Evolutionary conservation across 2,888 invertebrate species (phyloP).

Genomic region (Cybosia mesomella): DNA sequence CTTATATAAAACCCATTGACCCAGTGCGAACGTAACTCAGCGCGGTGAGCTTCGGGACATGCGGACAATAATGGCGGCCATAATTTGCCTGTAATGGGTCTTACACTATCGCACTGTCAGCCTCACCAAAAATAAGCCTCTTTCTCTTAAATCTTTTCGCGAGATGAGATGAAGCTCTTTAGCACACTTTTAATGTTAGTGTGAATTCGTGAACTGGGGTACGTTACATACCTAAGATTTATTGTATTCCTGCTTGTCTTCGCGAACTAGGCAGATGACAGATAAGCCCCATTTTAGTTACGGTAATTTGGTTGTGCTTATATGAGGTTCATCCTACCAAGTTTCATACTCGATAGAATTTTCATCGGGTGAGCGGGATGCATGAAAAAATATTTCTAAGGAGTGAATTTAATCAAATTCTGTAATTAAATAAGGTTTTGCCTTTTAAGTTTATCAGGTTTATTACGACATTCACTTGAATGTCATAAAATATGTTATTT

Average conservation of each 20-base stretch:
- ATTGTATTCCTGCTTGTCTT: slow-evolving; percentile 37
- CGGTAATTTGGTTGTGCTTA: neutral
- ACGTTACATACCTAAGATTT: slow-evolving; percentile 36
- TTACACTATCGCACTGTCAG: slow-evolving; percentile 85
- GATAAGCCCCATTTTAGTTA: neutral
- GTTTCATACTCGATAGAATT: no score
- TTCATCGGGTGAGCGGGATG: no score
- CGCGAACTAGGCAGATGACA: slow-evolving; percentile 6
- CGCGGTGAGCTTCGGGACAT: slow-evolving; percentile 76
- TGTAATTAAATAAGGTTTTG: no score
- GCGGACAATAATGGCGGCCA: slow-evolving; percentile 82
- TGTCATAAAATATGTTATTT: no score
- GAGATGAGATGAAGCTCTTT: slow-evolving; percentile 64
- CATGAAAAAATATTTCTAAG: no score
- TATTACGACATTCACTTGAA: no score
- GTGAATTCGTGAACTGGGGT: slow-evolving; percentile 39
- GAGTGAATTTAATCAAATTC: no score
- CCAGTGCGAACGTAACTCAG: slow-evolving; percentile 79
- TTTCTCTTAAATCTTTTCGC: slow-evolving; percentile 70
- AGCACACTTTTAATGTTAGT: slow-evolving; percentile 57
- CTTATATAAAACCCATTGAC: slow-evolving; percentile 82
- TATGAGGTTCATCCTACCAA: neutral
- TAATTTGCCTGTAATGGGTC: slow-evolving; percentile 85
- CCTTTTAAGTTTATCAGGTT: no score
- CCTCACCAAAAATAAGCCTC: slow-evolving; percentile 82